Evolutionary conservation across 2,888 invertebrate species (phyloP), one percentile per base, ranked within the genome.

Genomic region (Zygogramma bicolorata): DNA sequence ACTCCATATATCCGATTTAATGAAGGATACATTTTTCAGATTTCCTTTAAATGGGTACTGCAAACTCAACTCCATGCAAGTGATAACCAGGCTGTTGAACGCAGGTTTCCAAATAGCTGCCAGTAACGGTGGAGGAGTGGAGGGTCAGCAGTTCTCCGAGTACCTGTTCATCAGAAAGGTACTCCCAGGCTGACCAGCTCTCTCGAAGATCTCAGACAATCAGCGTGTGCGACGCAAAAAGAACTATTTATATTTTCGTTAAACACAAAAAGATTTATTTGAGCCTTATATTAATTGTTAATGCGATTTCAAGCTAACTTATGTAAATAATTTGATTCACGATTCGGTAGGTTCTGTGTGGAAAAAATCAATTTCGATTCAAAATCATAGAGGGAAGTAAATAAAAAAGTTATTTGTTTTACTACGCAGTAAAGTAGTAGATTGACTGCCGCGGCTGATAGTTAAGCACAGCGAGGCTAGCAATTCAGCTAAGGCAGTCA

Each of bases 131-230:
- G 95, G 95, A 20, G 95, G 95, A 3, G 95, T 95, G 40, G 95
- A 96, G 84, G 95, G 95, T 4, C 95, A 95, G 84, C 95, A 95
- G 87, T 96, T 95, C 88, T 95, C 95, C 82, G 96, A 96, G 88
- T 96, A 95, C 88, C 89, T 96, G 82, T 93, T 96, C 86, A 92
- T 94, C 74, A 89, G 94, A 79, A 87, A 85, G 79, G 82, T 85
- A 4, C 79, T 84, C 63, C 85, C 85, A 5, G 87, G 86, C 79
- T 87, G 85, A 87, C 75, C 66, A 57, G 61, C 59, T 68, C 57
- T 31, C 61, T 31, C 29, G 31, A 25, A 53, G 46, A 72, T 65
- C 72, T 60, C 42, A 71, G 81, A 82, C 80, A 81, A 81, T 81
- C 80, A 78, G 71, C 76, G 77, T 70, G 77, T 66, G 66, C 46